Conservation (phyloP, 2,797 vertebrate genomes). For the Orientallactaga sibirica region DNA sequence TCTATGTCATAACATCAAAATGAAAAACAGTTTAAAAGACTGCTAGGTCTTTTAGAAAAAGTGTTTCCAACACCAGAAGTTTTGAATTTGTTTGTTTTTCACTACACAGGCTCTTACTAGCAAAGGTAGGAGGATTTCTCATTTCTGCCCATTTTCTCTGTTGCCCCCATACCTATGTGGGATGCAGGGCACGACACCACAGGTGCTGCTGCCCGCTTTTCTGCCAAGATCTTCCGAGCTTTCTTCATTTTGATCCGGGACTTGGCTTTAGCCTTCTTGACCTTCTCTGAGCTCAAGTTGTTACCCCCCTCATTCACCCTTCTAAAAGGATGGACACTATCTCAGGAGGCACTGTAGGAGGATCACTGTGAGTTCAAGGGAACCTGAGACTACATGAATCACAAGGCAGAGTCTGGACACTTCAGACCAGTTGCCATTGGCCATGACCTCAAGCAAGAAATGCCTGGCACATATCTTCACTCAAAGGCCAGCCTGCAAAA, state of each 20-base stretch:
- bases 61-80: too few relatives aligned
- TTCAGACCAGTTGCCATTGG: too few relatives aligned
- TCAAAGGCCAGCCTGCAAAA: too few relatives aligned
- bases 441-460: too few relatives aligned
- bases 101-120: neutral
- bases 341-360: slow-evolving; percentile 98
- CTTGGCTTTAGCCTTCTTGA: slow-evolving; percentile 98
- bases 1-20: slow-evolving; percentile 43
- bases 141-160: neutral
- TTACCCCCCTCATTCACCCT: slow-evolving; percentile 97
- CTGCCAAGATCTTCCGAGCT: slow-evolving; percentile 97
- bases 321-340: too few relatives aligned
- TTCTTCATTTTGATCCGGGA: slow-evolving; percentile 99
- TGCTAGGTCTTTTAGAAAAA: neutral
- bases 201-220: slow-evolving; percentile 97
- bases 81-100: neutral
- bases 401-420: too few relatives aligned
- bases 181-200: slow-evolving; percentile 99
- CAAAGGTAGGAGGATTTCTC: neutral
- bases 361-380: too few relatives aligned
- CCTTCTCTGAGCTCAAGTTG: slow-evolving; percentile 98
- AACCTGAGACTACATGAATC: too few relatives aligned
- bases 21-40: slow-evolving; percentile 39
- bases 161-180: slow-evolving; percentile 94
- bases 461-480: too few relatives aligned